Conservation (phyloP, 2,797 vertebrate genomes). For the Iguana delicatissima region DNA sequence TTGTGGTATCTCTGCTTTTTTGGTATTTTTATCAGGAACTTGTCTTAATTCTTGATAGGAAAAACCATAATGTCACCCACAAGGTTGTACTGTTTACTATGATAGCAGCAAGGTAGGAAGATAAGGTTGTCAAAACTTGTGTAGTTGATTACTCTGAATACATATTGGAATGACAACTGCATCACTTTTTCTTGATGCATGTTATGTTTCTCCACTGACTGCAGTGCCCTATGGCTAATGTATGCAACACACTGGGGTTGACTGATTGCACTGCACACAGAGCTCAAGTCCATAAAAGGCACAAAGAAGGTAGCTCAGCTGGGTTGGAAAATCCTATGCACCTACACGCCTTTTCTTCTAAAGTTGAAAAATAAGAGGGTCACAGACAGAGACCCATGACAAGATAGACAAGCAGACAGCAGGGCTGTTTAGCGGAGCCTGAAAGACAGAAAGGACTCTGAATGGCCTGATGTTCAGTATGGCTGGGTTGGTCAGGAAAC, state of each 20-base stretch:
- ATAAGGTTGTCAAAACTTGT: neutral
- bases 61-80: neutral
- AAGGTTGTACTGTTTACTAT: neutral
- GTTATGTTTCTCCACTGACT: neutral
- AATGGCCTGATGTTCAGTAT: neutral
- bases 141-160: neutral
- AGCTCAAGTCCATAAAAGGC: neutral
- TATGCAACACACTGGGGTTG: neutral
- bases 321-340: neutral
- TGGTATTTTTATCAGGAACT: neutral
- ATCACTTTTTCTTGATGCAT: conserved; percentile 9
- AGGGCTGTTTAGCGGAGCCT: neutral
- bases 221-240: neutral
- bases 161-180: neutral
- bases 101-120: neutral
- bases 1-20: neutral
- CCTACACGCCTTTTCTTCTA: neutral
- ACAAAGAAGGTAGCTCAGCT: neutral
- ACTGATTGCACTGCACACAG: neutral
- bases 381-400: neutral
- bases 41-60: neutral
- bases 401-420: neutral
- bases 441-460: neutral
- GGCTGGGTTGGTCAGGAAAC: neutral
- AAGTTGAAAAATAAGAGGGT: neutral